Conservation (phyloP, 2,888 invertebrate genomes). For the Drosophila demipolita region DNA sequence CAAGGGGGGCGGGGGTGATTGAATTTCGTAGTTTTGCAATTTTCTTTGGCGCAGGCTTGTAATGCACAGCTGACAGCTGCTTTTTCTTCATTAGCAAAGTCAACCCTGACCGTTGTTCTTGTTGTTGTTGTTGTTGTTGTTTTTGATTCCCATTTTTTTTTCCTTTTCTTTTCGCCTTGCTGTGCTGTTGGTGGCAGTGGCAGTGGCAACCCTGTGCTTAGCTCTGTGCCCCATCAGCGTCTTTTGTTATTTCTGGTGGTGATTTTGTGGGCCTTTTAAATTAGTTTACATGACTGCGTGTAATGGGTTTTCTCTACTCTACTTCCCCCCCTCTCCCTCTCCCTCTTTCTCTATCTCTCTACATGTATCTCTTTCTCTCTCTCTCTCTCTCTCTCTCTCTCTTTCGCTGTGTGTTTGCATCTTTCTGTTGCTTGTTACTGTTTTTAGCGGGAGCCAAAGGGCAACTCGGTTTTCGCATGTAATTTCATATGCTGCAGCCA, state of each 20-base stretch:
- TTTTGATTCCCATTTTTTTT: not conserved
- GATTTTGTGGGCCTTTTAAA: slow-evolving; percentile 80
- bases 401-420: not conserved
- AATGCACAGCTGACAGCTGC: slow-evolving; percentile 81
- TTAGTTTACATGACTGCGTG: slow-evolving; percentile 79
- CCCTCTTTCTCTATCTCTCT: not conserved
- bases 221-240: slow-evolving; percentile 19
- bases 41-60: slow-evolving; percentile 68
- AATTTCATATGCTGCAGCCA: slow-evolving; percentile 72
- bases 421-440: slow-evolving; percentile 29
- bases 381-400: not conserved
- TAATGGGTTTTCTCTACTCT: slow-evolving; percentile 63
- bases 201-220: slow-evolving; percentile 22
- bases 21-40: slow-evolving; percentile 80
- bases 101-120: slow-evolving; percentile 64
- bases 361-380: not conserved
- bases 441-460: slow-evolving; percentile 16
- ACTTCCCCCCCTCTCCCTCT: not conserved
- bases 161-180: not conserved
- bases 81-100: slow-evolving; percentile 80
- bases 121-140: not conserved
- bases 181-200: slow-evolving; percentile 1
- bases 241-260: slow-evolving; percentile 72
- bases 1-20: slow-evolving; percentile 52
- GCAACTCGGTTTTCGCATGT: slow-evolving; percentile 46